These are phyloP conservation scores for Pyrocephalus nanus DNA, from an alignment of 2,797 vertebrate species.

Conservation along the genomic window DNA sequence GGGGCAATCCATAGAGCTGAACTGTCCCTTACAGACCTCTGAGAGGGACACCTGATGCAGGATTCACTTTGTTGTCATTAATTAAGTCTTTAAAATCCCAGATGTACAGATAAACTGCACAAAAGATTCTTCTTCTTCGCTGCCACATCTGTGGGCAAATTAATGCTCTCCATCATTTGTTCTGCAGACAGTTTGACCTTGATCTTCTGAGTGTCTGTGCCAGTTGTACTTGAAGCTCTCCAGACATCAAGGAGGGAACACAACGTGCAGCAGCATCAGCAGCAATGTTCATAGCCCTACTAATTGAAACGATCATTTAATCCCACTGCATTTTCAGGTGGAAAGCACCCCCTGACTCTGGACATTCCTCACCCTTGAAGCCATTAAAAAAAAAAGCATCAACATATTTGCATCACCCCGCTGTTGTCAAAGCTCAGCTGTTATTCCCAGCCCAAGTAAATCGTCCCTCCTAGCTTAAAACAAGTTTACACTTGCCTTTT, in stretches of 20 bases:
- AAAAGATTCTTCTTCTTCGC: background rate
- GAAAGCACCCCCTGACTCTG: background rate
- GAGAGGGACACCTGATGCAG: background rate
- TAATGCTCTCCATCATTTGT: slow-evolving; percentile 21
- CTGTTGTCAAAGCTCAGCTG: background rate
- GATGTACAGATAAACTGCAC: background rate
- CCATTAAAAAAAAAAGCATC: background rate
- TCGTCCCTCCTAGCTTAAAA: background rate
- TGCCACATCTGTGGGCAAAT: slow-evolving; percentile 20
- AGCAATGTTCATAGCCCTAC: background rate
- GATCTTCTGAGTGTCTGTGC: slow-evolving; percentile 49
- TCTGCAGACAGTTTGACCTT: slow-evolving; percentile 52
- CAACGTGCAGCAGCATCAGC: background rate
- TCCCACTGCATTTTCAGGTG: slow-evolving; percentile 10
- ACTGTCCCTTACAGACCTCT: background rate
- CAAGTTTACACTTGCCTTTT: background rate
- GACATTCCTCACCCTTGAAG: background rate
- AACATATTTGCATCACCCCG: background rate
- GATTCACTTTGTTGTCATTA: background rate
- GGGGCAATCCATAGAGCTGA: background rate
- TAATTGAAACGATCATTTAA: slow-evolving; percentile 43
- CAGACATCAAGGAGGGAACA: slow-evolving; percentile 48
- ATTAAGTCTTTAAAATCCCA: background rate
- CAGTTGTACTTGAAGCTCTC: background rate
- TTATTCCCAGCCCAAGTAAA: background rate